Evolutionary conservation across 2,888 invertebrate genomes (phyloP).

Genomic region (Platerodrilus igneus): DNA sequence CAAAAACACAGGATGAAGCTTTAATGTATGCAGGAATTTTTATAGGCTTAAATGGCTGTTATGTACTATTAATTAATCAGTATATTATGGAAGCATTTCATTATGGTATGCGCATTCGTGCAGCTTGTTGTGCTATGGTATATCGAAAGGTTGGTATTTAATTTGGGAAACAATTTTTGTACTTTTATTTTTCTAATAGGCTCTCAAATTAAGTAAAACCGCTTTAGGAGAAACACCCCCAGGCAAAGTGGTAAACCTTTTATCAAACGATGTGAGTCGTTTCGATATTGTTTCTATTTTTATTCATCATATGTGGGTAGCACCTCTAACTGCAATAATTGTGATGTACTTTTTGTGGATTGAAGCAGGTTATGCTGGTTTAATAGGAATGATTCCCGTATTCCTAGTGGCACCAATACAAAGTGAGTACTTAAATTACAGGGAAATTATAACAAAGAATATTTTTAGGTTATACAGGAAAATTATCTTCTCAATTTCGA

Average conservation of each 20-base stretch:
- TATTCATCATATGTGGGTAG: conserved; percentile 83
- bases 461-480: conserved; percentile 58
- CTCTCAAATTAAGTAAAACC: conserved; percentile 64
- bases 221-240: conserved; percentile 70
- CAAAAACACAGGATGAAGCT: conserved; percentile 55
- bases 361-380: conserved; percentile 66
- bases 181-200: conserved; percentile 47
- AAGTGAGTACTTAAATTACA: conserved; percentile 50
- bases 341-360: conserved; percentile 75
- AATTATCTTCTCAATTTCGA: conserved; percentile 61
- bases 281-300: conserved; percentile 82
- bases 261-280: conserved; percentile 91
- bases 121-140: conserved; percentile 77
- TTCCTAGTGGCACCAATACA: conserved; percentile 80
- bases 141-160: conserved; percentile 70
- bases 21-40: conserved; percentile 59
- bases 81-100: conserved; percentile 64
- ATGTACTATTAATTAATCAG: conserved; percentile 62
- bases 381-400: conserved; percentile 75
- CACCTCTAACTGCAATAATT: conserved; percentile 62
- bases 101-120: conserved; percentile 75
- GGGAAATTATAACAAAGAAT: conserved; percentile 1
- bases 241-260: conserved; percentile 87
- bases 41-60: conserved; percentile 53
- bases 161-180: not conserved